Base-by-base conservation (phyloP, 2,113 vertebrate species). In the Pyrgilauda ruficollis region DNA sequence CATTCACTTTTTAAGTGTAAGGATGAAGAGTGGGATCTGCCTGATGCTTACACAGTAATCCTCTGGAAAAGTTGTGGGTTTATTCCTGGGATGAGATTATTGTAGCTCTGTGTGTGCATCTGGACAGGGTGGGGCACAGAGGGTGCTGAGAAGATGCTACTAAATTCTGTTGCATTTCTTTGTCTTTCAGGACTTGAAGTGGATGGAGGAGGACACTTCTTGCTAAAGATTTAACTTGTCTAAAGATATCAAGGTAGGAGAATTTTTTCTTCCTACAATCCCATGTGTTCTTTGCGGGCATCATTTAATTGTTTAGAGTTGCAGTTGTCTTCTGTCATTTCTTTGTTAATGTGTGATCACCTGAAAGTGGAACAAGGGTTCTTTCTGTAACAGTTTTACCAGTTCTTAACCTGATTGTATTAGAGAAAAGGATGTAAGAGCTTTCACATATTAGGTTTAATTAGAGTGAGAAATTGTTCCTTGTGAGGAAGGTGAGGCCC, bases 181-280 rank as follows among this genome's bases (percentile, higher is more conserved):
- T 76, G 66, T 90, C 81, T 95, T 94, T 53, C 95, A 97, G 97
- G 93, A 84, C 64, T 93, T 87, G 9, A 23, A 39, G 85, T 96
- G 95, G 67, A 97, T 97, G 97, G 97, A 97, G 91, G 74, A 91
- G 83, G 74, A 77, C 77, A 15, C 53, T 37, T 88, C 46, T 79
- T 58, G 12, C 73, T 95, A 88, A 78, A 93, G 44, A 55, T 87
- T 77, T n/a, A 52, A 70, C 64, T 47, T 55, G 1, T 44, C 64
- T 84, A 50, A 87, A 95, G 24, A 73, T 90, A 93, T 0, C 85
- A 93, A 97, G 97, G 97, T 97, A 96, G 26, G 95, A 93, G 33
- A 35, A 10, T 4, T 17, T 44, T 20, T 39, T 14, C 6, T 20
- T 10, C 18, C 31, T 15, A 3, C 0, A 5, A 9, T 62, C 26